phyloP scores from a whole-genome alignment of 2,888 invertebrate genomes.

The Conops quadrifasciatus region DNA sequence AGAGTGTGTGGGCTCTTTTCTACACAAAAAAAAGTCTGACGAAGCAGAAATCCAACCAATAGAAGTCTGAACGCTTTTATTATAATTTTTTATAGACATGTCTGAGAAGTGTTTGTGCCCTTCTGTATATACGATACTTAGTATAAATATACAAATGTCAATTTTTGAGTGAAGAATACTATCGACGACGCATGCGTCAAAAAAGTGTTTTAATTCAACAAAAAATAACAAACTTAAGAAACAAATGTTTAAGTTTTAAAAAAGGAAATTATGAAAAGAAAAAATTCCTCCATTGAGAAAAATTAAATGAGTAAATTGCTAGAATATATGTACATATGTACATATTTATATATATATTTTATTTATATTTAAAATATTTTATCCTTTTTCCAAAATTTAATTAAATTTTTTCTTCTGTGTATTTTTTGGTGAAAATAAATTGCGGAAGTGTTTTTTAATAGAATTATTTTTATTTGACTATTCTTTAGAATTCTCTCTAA shows the following conservation, averaged over 20 bases:
- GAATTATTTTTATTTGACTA: too few species aligned
- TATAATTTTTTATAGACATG: not conserved
- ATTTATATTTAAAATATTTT: too few species aligned
- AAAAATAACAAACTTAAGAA: conserved; percentile 1
- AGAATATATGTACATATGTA: too few species aligned
- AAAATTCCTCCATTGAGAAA: too few species aligned
- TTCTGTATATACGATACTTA: conserved; percentile 9
- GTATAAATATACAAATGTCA: conserved; percentile 30
- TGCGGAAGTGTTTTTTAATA: too few species aligned
- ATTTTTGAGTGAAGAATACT: conserved; percentile 23
- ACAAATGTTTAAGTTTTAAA: not conserved
- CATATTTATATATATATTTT: too few species aligned
- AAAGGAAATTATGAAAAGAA: not conserved
- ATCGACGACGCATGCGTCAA: conserved; percentile 27
- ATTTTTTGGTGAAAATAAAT: too few species aligned
- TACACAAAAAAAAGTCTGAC: not conserved
- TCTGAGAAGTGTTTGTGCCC: conserved; percentile 17
- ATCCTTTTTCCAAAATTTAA: too few species aligned
- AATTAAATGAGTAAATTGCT: too few species aligned
- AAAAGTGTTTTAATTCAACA: conserved; percentile 20
- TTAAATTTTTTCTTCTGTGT: too few species aligned
- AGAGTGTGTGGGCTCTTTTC: too few species aligned
- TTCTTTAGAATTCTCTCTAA: too few species aligned
- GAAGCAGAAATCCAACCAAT: not conserved
- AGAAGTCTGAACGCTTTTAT: not conserved